Base-by-base conservation (phyloP, 2,797 vertebrate genomes). In the Botia almorhae region DNA sequence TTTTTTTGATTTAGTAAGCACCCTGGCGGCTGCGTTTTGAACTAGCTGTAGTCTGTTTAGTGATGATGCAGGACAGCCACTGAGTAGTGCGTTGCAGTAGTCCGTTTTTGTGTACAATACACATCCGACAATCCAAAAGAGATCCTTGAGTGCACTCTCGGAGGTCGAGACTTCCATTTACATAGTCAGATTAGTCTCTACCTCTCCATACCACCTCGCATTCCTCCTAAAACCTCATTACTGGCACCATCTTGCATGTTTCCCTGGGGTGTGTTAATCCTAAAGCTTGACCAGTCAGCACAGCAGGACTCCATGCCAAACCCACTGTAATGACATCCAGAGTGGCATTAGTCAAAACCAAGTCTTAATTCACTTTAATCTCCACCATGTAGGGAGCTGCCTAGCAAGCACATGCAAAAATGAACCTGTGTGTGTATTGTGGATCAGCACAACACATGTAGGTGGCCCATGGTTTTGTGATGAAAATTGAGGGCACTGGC, bases 361-460 rank as follows among this genome's bases (percentile, higher is more conserved):
- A 68, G 53, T 74, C 60, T 46, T 79, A 69, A 78, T 68, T 82
- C 76, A 74, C 39, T 68, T 68, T 82, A 82, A 82, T 74, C 76
- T 77, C 46, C 64, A 74, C 43, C 48, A 73, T 63, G 46, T 21
- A 56, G 63, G 39, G 16, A 63, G 7, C 13, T 63, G 26, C 14
- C 14, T 29, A 61, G 12, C 51, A 26, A 55, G 48, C 43, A 55
- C 36, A 19, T 53, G 48, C 23, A 48, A 65, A 65, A 3, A 39
- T 1, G 7, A 13, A 43, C 36, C 39, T 68, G 61, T 72, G 26
- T 8, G 29, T 72, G 77, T 56, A 46, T 56, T 48, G 50, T 19
- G 33, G 60, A 73, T 64, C 60, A 39, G 69, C 12, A 39, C 51
- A 69, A 61, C 76, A 29, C 67, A 50, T 71, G 50, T 61, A 73